Conservation (phyloP, 1,140 invertebrate genomes). For the Caenorhabditis elegans region WBcel235 BX284602.5:220001-220500, state of each 20-base stretch:
- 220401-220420: neutral
- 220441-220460: conserved; percentile 32
- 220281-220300: too few species aligned
- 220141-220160: neutral
- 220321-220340: neutral
- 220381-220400: neutral
- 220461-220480: conserved; percentile 18
- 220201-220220: too few species aligned
- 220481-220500: conserved; percentile 19
- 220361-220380: neutral
- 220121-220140: neutral
- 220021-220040: too few species aligned
- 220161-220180: too few species aligned
- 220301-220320: neutral
- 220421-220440: conserved; percentile 33
- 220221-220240: too few species aligned
- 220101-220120: neutral
- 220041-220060: conserved; percentile 28
- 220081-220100: neutral
- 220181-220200: too few species aligned
- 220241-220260: too few species aligned
- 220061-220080: conserved; percentile 28
- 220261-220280: too few species aligned
- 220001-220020: too few species aligned
- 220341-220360: neutral